Evolutionary conservation across 2,797 vertebrate species (phyloP).

Genomic region (Geotrypetes seraphini): DNA sequence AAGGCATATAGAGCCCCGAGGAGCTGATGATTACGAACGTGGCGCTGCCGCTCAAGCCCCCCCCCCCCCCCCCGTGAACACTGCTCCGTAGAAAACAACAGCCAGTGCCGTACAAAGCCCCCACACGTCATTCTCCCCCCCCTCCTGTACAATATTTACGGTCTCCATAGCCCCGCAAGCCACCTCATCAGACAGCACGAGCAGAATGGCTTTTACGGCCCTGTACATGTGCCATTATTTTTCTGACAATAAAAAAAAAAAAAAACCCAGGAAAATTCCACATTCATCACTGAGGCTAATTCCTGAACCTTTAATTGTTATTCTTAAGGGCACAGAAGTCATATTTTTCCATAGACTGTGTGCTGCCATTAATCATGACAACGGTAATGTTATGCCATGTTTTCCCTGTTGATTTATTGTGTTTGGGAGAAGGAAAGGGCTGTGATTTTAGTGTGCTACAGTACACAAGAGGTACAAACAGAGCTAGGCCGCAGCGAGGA

Average conservation of each 20-base stretch:
- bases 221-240: constrained; percentile 17
- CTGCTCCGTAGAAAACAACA: constrained; percentile 40
- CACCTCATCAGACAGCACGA: constrained; percentile 28
- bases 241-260: constrained; percentile 32
- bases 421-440: no score
- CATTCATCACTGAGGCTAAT: constrained; percentile 37
- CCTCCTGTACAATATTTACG: constrained; percentile 35
- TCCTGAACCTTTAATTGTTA: constrained; percentile 37
- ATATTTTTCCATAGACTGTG: constrained; percentile 49
- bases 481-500: no score
- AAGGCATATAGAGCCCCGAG: constrained; percentile 13
- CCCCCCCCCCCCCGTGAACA: no score
- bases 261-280: no score
- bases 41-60: no score
- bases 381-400: constrained; percentile 44
- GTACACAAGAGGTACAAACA: no score
- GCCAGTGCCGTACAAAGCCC: constrained; percentile 23
- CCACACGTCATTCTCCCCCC: constrained; percentile 26
- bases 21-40: constrained; percentile 28
- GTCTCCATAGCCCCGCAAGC: no score
- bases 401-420: constrained; percentile 26
- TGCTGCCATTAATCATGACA: constrained; percentile 39
- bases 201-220: constrained; percentile 30
- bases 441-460: no score
- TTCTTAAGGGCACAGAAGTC: constrained; percentile 32